Percentiles rank a stretch among this genome's conserved stretches.
Evolutionary conservation across 2,888 invertebrate species (phyloP).

Genomic region (Mechanitis messenoides): DNA sequence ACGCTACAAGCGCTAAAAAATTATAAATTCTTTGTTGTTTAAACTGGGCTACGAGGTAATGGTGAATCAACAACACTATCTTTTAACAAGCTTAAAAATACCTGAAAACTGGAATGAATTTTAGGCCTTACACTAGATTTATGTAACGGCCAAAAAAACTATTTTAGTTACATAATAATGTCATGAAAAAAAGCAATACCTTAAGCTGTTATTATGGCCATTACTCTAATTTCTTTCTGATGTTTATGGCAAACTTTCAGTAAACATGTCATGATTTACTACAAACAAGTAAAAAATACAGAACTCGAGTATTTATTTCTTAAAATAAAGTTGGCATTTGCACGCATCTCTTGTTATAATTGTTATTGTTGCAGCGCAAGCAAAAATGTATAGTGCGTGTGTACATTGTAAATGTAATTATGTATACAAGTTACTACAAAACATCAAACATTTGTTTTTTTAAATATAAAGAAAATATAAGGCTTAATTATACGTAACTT

Average conservation of each 20-base stretch:
- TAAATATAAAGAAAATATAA: too few relatives aligned
- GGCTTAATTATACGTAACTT: too few relatives aligned
- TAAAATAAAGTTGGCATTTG: neutral
- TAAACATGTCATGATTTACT: conserved; percentile 6
- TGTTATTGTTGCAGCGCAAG: neutral
- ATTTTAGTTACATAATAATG: conserved; percentile 2
- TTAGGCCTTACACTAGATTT: conserved; percentile 16
- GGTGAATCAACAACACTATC: conserved; percentile 27
- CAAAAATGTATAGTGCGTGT: neutral
- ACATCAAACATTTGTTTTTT: too few relatives aligned
- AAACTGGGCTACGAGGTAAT: conserved; percentile 30
- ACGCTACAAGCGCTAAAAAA: conserved; percentile 11
- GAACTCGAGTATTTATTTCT: conserved; percentile 1
- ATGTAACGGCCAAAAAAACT: conserved; percentile 9
- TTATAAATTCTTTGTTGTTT: conserved; percentile 22
- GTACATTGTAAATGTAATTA: neutral
- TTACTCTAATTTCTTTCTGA: conserved; percentile 1
- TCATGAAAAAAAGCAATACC: neutral
- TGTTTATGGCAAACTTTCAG: conserved; percentile 1
- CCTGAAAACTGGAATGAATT: conserved; percentile 16
- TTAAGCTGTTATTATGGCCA: neutral
- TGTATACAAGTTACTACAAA: neutral
- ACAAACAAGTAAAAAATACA: conserved; percentile 1
- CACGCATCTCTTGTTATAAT: neutral
- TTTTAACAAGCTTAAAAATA: conserved; percentile 27